Conservation (phyloP, 2,113 vertebrate genomes). For the Australoheros scitulus region DNA sequence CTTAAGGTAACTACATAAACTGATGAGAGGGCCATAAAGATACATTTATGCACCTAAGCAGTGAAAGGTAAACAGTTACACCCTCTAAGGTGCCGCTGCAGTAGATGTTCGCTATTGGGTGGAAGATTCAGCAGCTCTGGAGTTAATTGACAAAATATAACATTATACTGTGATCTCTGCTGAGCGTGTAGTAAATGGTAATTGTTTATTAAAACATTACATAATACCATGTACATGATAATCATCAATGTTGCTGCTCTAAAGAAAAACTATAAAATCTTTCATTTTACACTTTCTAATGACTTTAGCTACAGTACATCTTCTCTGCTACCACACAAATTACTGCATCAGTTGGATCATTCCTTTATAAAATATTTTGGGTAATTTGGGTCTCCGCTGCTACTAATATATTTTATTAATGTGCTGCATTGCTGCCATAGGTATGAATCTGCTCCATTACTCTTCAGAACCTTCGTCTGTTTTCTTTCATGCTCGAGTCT, state of each 20-base stretch:
- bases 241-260: too few species aligned
- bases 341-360: background rate
- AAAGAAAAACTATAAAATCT: background rate
- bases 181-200: background rate
- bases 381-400: background rate
- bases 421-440: background rate
- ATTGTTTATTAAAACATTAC: background rate
- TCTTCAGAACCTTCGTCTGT: background rate
- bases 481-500: background rate
- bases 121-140: background rate
- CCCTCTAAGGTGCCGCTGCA: background rate
- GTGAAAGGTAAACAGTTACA: background rate
- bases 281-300: background rate
- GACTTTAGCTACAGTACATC: background rate
- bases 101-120: background rate
- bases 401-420: background rate
- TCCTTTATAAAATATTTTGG: background rate
- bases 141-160: background rate
- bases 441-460: background rate
- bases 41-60: background rate
- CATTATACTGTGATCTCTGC: background rate
- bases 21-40: background rate
- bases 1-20: too few species aligned
- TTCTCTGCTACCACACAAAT: background rate
- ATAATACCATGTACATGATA: too few species aligned